Evolutionary conservation across 2,113 vertebrate species (phyloP).

Genomic region (Tachysurus vachellii): DNA sequence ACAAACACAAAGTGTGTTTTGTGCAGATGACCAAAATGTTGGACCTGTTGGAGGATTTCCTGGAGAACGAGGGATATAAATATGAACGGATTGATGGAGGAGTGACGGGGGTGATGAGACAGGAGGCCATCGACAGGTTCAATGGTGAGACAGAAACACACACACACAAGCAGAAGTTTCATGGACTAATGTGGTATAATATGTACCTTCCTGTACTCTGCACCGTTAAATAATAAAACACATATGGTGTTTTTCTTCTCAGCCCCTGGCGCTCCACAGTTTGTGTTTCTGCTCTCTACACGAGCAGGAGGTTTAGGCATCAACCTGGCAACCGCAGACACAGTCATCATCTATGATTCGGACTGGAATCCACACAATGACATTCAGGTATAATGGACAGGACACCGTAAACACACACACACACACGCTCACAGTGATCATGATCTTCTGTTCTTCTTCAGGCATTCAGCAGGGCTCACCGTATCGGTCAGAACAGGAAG

Average conservation of each 20-base stretch:
- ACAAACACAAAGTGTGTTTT: background rate
- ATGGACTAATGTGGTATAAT: background rate
- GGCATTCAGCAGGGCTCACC: constrained; percentile 98
- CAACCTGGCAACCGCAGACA: constrained; percentile 96
- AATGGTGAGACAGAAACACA: constrained; percentile 76
- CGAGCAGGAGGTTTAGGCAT: constrained; percentile 96
- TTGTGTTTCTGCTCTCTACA: constrained; percentile 96
- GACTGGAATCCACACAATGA: constrained; percentile 99
- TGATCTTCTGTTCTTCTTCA: constrained; percentile 52
- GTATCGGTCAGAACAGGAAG: constrained; percentile 97
- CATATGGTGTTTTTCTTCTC: background rate
- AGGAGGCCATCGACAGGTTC: constrained; percentile 97
- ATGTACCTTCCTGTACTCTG: background rate
- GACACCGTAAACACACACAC: no score
- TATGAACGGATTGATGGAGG: constrained; percentile 96
- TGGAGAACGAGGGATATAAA: constrained; percentile 96
- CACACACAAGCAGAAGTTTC: background rate
- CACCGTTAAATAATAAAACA: background rate
- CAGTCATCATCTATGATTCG: constrained; percentile 96
- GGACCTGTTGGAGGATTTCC: constrained; percentile 92
- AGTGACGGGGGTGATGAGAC: constrained; percentile 94
- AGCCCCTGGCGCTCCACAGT: constrained; percentile 94
- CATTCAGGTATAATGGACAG: constrained; percentile 82
- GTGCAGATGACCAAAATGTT: constrained; percentile 96
- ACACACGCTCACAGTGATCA: background rate